These are phyloP conservation scores for Ennomos erosarius DNA, from an alignment of 2,888 invertebrate genomes.

Conservation along the genomic window DNA sequence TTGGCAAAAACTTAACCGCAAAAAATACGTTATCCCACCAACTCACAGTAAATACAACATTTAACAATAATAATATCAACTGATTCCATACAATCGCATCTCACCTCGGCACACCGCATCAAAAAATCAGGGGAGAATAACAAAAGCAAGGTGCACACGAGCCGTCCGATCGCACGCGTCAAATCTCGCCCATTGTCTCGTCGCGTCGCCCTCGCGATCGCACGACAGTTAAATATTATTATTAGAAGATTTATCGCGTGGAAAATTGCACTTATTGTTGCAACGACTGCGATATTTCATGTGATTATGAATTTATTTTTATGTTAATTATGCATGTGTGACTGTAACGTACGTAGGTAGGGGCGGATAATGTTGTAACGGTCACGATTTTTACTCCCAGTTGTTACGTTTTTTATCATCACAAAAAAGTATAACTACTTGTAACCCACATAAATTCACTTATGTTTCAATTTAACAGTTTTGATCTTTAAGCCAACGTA, in stretches of 20 bases:
- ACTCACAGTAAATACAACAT: constrained; percentile 36
- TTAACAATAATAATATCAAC: constrained; percentile 43
- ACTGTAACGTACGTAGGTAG: constrained; percentile 52
- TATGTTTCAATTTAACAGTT: no score
- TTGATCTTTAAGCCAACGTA: no score
- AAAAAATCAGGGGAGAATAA: constrained; percentile 49
- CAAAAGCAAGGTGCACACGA: constrained; percentile 74
- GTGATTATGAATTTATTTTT: constrained; percentile 81
- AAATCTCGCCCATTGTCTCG: constrained; percentile 59
- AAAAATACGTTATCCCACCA: constrained; percentile 20
- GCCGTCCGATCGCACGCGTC: constrained; percentile 65
- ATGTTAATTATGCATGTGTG: constrained; percentile 73
- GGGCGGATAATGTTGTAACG: constrained; percentile 55
- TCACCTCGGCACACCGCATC: constrained; percentile 50
- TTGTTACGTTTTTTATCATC: background rate
- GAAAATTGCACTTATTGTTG: constrained; percentile 83
- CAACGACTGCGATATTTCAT: constrained; percentile 73
- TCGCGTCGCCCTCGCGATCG: constrained; percentile 52
- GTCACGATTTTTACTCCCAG: constrained; percentile 43
- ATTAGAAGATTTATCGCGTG: constrained; percentile 82
- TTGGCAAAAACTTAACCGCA: background rate
- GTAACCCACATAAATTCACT: no score
- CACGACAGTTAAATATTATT: constrained; percentile 76
- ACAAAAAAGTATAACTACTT: background rate
- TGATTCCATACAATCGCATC: constrained; percentile 33